These are phyloP conservation scores for Allygus modestus DNA, from an alignment of 2,888 invertebrate species.

Conservation along the genomic window DNA sequence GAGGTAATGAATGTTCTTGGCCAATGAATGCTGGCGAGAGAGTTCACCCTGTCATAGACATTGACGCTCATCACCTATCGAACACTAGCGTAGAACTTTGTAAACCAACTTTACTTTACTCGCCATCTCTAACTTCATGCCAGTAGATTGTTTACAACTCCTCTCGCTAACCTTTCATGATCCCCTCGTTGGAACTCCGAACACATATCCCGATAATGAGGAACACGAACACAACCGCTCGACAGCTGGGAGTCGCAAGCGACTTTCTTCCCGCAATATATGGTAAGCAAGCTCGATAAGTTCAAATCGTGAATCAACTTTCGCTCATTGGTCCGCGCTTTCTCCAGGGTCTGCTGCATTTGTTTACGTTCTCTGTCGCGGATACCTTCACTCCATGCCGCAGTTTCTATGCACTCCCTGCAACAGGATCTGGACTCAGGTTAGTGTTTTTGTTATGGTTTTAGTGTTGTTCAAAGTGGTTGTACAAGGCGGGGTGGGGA, in stretches of 20 bases:
- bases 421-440: constrained; percentile 32
- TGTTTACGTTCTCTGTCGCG: constrained; percentile 36
- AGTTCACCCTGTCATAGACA: too few species aligned
- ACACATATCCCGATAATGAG: not conserved
- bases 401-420: constrained; percentile 45
- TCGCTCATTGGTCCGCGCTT: constrained; percentile 37
- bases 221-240: not conserved
- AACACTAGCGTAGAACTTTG: too few species aligned
- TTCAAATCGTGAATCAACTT: constrained; percentile 59
- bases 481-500: too few species aligned
- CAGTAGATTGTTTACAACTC: not conserved
- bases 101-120: not conserved
- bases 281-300: constrained; percentile 58
- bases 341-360: constrained; percentile 28
- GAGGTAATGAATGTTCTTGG: too few species aligned
- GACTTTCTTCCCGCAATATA: constrained; percentile 55
- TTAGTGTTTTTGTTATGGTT: not conserved
- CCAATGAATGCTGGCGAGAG: too few species aligned
- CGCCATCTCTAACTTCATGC: too few species aligned
- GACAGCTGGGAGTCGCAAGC: constrained; percentile 33
- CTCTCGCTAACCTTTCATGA: not conserved
- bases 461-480: not conserved
- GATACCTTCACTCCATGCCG: not conserved
- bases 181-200: too few species aligned
- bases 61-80: not conserved